Evolutionary conservation across 2,113 vertebrate genomes (phyloP), one percentile per base, ranked within the genome.

Genomic region (Anguilla rostrata): DNA sequence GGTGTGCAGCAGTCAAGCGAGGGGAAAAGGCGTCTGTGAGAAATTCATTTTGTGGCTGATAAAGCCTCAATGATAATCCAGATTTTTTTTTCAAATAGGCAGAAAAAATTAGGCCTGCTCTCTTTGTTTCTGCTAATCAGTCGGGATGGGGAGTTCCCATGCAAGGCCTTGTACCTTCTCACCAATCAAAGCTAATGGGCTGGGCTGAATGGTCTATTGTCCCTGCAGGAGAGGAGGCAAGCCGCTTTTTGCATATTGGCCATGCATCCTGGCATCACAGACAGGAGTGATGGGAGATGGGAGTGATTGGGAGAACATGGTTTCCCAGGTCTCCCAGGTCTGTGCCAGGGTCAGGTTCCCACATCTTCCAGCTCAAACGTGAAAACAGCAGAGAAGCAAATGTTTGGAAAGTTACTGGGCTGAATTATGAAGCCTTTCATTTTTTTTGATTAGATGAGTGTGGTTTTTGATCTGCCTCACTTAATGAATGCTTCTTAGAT

Each of bases 111-210:
- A 11, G 85, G 57, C 80, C 57, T n/a, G 80, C 60, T 82, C 39
- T 82, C 85, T 86, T 83, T 86, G 81, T 86, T 83, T 83, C 63
- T 49, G 81, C 22, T 86, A 86, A 83, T 82, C 57, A 46, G 60
- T 34, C 15, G 56, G 82, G 82, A 83, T 20, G 7, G 29, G 18
- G 56, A 83, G 81, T 86, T 86, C 85, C 85, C 85, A 86, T 57
- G 39, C 49, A 60, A 29, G 41, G 29, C 53, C 53, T 56, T 60
- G 78, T 63, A 71, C 56, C 81, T 34, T 86, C 60, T 81, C 29
- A 39, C 40, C 85, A 71, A 75, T 83, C 81, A 49, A 43, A 2
- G 41, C 26, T 34, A 29, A 39, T 34, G 56, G 56, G 53, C 29
- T 41, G 49, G 79, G 53, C 81, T 81, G 85, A 86, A 86, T 81